These are phyloP conservation scores for Acridotheres tristis DNA, from an alignment of 2,797 vertebrate species.

Conservation along the genomic window DNA sequence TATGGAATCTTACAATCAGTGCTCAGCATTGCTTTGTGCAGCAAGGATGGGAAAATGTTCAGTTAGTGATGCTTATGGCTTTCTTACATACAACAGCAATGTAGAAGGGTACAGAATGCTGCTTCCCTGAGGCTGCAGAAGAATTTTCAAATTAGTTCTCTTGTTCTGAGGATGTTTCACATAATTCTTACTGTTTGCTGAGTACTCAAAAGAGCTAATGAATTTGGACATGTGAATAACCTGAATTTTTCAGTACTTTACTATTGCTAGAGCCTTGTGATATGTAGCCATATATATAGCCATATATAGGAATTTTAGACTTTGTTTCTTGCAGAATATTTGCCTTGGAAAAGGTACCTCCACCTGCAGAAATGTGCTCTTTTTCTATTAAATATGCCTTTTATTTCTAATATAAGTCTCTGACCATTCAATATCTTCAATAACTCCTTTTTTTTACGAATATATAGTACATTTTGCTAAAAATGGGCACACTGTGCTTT, in stretches of 20 bases:
- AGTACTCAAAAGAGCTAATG: not conserved
- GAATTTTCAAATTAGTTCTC: not conserved
- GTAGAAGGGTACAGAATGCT: not conserved
- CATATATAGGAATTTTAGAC: not conserved
- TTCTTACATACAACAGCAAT: not conserved
- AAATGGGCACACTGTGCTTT: not conserved
- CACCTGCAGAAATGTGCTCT: not conserved
- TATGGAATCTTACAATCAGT: not conserved
- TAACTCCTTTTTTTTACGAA: not conserved
- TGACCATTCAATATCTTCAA: not conserved
- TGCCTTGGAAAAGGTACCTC: not conserved
- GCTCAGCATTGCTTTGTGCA: fast-evolving
- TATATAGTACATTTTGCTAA: not conserved
- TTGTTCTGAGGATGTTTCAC: not conserved
- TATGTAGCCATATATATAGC: not conserved
- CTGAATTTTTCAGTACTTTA: not conserved
- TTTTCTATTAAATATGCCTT: not conserved
- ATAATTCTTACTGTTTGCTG: not conserved
- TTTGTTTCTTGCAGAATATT: not conserved
- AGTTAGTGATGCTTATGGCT: not conserved
- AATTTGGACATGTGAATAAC: not conserved
- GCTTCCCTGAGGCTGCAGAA: not conserved
- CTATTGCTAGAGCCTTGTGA: not conserved
- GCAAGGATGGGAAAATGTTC: not conserved
- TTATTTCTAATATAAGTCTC: not conserved